Base-by-base conservation (phyloP, 2,113 vertebrate species). In the Parus major region DNA sequence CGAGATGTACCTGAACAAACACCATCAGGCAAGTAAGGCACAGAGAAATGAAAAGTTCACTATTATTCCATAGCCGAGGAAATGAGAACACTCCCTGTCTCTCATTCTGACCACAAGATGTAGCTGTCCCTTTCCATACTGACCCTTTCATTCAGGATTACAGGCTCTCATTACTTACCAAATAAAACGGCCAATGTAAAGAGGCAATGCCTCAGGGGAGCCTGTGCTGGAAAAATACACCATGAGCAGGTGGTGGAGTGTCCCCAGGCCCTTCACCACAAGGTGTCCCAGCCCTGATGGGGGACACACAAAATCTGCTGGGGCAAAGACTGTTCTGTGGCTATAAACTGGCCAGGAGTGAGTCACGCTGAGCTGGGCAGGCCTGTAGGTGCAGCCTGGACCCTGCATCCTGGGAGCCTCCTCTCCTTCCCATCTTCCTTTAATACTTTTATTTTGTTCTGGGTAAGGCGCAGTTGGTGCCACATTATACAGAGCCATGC, bases 401-500 rank as follows among this genome's bases (percentile, higher is more conserved):
- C 52, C 12, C 19, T 18, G 29, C 4, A 2, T 11, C 35, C 42
- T 8, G 11, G 8, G 13, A 66, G 5, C 5, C 3, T 59, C 11
- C 50, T 41, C 42, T 76, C 5, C 12, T 7, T 71, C 10, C 4
- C 46, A 7, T 9, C 68, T 31, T 41, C 28, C 73, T 73, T 49
- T 11, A 60, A 19, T 15, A 21, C 16, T 63, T 88, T 8, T 9
- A 10, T 35, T 42, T 35, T 39, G 5, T n/a, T 28, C n/a, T 35
- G n/a, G 13, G 21, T 29, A 47, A 49, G 29, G 23, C 0, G 0
- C 29, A 5, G 21, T 24, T 20, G 20, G 33, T 35, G 20, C 49
- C 46, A 24, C 3, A 1, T 14, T 27, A 1, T 4, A 5, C 1
- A 18, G 39, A 22, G 12, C 12, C 12, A 44, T 1, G 33, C 1